Percentiles rank a stretch among this genome's conserved stretches.
phyloP scores from a whole-genome alignment of 2,113 vertebrate genomes.

The Rhinoderma darwinii region DNA sequence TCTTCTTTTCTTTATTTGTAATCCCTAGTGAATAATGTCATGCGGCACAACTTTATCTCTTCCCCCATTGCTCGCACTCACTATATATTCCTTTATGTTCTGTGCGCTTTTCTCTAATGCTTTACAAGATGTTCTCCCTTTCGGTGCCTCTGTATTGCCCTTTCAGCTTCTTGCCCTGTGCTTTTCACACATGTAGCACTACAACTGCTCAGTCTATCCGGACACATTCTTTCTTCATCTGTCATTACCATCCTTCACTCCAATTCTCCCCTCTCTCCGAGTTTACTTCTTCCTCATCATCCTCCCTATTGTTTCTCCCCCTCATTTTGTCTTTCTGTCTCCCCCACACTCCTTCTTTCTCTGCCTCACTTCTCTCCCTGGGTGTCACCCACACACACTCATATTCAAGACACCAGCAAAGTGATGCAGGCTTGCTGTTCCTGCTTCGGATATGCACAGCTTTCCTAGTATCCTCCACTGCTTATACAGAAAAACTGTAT shows the following conservation, averaged over 20 bases:
- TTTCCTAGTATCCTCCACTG: slow-evolving; percentile 1
- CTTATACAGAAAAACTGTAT: neutral
- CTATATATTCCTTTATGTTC: neutral
- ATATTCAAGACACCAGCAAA: slow-evolving; percentile 41
- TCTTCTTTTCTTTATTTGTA: slow-evolving; percentile 28
- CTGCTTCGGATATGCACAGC: slow-evolving; percentile 30
- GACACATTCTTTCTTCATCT: slow-evolving; percentile 20
- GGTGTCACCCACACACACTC: slow-evolving; percentile 56
- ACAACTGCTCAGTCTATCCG: neutral
- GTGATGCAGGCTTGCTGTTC: slow-evolving; percentile 46
- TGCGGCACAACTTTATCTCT: slow-evolving; percentile 16
- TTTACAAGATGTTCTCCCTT: slow-evolving; percentile 3
- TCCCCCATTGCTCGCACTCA: slow-evolving; percentile 9
- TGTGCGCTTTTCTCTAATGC: neutral
- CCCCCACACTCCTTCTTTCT: slow-evolving; percentile 55
- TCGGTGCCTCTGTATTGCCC: too few relatives aligned
- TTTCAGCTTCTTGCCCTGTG: neutral
- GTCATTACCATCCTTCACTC: neutral
- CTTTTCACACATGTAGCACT: neutral
- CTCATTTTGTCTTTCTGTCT: slow-evolving; percentile 56
- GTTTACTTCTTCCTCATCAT: slow-evolving; percentile 41
- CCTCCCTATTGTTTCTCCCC: slow-evolving; percentile 57
- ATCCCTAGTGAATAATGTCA: slow-evolving; percentile 19
- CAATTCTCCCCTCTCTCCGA: neutral
- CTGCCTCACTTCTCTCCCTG: slow-evolving; percentile 55